Evolutionary conservation across 1,140 invertebrate genomes (phyloP), one percentile per base, ranked within the genome.

Genomic region (Brachionus rubens): DNA sequence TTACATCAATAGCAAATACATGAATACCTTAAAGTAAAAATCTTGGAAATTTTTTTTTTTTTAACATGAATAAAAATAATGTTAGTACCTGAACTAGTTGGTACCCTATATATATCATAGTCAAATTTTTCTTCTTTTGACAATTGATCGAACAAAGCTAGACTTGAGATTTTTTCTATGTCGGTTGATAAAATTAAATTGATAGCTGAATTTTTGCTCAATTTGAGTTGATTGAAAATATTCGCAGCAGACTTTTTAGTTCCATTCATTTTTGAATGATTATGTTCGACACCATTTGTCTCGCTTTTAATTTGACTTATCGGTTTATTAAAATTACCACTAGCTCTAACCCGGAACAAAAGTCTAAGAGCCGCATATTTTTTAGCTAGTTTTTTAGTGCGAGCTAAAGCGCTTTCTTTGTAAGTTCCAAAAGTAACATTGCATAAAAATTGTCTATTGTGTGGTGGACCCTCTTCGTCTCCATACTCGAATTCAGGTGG

Each of bases 351-450:
- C 24, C 40, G 19, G 43, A 65, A 65, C 24, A 65, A 43, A 46
- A 65, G 59, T 16, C 40, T 19, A 3, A 72, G 14, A 4, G 68
- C 68, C 14, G 68, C 68, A 24, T 72, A 40, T 52, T 41, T 48
- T 50, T 72, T 72, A 12, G 68, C 68, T 21, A 72, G 40, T 50
- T 72, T 72, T 54, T 72, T 72, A n/a, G 68, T 36, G 40, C 68
- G 16, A 9, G 30, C 68, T 14, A 24, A 33, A 7, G n/a, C 43
- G 12, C 19, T 50, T 12, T 48, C 68, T 72, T 30, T 54, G 33
- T 26, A 72, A 33, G 48, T 30, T 33, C 68, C 68, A 54, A 72
- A 72, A 21, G 19, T 48, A 2, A 54, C 68, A 21, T 5, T 36
- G 24, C 68, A 72, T 30, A 50, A 33, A 30, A 72, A 72, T 72